A percentile compares a stretch with the other conserved stretches of the same genome.
These are phyloP conservation scores for Parnassius smintheus DNA, from an alignment of 2,888 invertebrate genomes.

Conservation along the genomic window DNA sequence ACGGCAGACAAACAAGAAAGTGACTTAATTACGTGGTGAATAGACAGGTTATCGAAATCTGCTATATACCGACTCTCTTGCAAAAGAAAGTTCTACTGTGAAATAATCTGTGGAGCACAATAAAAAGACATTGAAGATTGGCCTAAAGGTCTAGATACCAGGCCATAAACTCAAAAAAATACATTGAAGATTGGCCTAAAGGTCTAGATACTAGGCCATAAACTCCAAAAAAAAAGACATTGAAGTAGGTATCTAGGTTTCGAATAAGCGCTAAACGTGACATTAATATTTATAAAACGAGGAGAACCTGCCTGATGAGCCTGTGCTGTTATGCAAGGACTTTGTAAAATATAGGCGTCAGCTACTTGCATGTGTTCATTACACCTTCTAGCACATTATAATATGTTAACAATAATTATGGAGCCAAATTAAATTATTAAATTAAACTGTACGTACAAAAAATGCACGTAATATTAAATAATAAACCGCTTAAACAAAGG, in stretches of 20 bases:
- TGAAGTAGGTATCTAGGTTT: conserved; percentile 29
- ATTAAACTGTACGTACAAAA: too few relatives aligned
- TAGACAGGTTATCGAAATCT: not conserved
- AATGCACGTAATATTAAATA: too few relatives aligned
- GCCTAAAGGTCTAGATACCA: too few relatives aligned
- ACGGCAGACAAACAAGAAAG: too few relatives aligned
- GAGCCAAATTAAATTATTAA: too few relatives aligned
- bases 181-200: too few relatives aligned
- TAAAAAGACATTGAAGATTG: conserved; percentile 19
- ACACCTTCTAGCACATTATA: conserved; percentile 6
- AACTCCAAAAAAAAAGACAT: conserved; percentile 24
- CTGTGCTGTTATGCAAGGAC: conserved; percentile 14
- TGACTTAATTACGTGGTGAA: too few relatives aligned
- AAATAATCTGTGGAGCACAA: conserved; percentile 27
- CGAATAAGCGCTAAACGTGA: conserved; percentile 31
- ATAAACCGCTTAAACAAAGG: too few relatives aligned
- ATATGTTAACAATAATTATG: too few relatives aligned
- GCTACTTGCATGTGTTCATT: conserved; percentile 8
- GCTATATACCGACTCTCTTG: too few relatives aligned
- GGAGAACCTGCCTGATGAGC: conserved; percentile 18
- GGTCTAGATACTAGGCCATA: too few relatives aligned
- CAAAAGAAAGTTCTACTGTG: conserved; percentile 31
- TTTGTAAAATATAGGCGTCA: conserved; percentile 6
- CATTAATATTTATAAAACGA: conserved; percentile 28
- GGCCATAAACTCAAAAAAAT: too few relatives aligned